Evolutionary conservation across 2,797 vertebrate species (phyloP), one percentile per base, ranked within the genome.

Genomic region (Sebastes steindachneri): DNA sequence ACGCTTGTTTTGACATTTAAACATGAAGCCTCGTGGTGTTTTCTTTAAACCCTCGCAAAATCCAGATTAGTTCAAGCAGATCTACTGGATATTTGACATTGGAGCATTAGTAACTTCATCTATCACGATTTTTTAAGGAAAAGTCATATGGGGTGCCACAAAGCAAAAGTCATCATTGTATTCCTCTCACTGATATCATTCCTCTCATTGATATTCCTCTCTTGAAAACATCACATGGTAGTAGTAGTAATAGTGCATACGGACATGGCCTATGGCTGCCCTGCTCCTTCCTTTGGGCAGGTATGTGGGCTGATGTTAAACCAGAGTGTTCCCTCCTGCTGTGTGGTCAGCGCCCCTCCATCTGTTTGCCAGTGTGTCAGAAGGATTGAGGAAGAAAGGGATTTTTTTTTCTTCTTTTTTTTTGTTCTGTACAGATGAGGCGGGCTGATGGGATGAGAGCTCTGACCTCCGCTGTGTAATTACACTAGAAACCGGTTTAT

Each of bases 241-340:
- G 35, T 37, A 37, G 62, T 67, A 33, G 55, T 68, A 37, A 25
- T 31, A 35, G 66, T 63, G 48, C 63, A 37, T 26, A 45, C 9
- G 11, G 69, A 58, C 35, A 55, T 29, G 41, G 25, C 65, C 70
- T 69, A 1, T 68, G 75, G 45, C 33, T 45, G 28, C 57, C 58
- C 78, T n/a, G 3, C 28, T 62, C 25, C 67, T 80, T 83, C 21
- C 9, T 86, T 58, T 59, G 54, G 72, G 79, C 83, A 88, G 88
- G 84, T 89, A 79, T 81, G 79, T 64, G 66, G 21, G 82, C 88
- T 86, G 84, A 93, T 89, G 83, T 91, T 85, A 80, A 88, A 83
- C 75, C 60, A 70, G 21, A 84, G 69, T 75, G 54, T 54, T 79
- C 53, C 81, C 54, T 31, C 88, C 87, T 51, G 75, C 86, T 87